These are phyloP conservation scores for Albula goreensis DNA, from an alignment of 2,113 vertebrate genomes.

Conservation along the genomic window DNA sequence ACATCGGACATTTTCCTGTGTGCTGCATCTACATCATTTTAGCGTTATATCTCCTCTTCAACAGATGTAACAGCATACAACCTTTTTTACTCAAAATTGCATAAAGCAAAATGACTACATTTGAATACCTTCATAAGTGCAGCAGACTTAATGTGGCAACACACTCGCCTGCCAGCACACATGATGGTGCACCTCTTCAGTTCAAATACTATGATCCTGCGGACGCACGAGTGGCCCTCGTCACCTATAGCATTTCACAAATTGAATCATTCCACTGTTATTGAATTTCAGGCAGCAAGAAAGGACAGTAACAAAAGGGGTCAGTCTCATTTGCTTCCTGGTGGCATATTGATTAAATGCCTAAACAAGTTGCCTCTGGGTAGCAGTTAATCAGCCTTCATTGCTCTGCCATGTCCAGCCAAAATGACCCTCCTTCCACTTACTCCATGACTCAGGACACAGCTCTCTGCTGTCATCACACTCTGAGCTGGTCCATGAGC, in stretches of 20 bases:
- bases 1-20: too few relatives aligned
- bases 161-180: too few relatives aligned
- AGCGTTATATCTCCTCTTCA: too few relatives aligned
- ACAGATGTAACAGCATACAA: too few relatives aligned
- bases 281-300: neutral
- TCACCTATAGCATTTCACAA: neutral
- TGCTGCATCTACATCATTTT: too few relatives aligned
- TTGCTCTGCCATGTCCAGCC: neutral
- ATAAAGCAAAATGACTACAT: too few relatives aligned
- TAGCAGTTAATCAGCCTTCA: neutral
- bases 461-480: neutral
- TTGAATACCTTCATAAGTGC: too few relatives aligned
- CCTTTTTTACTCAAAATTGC: too few relatives aligned
- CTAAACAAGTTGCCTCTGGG: neutral
- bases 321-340: slow-evolving; percentile 4
- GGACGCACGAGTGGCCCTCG: neutral
- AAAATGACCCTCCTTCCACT: neutral
- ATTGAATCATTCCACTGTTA: slow-evolving; percentile 18
- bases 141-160: too few relatives aligned
- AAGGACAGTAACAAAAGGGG: slow-evolving; percentile 3
- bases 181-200: too few relatives aligned
- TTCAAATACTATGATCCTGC: too few relatives aligned
- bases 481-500: neutral
- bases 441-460: neutral
- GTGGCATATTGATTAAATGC: neutral